Evolutionary conservation across 2,888 invertebrate genomes (phyloP), one percentile per base, ranked within the genome.

Genomic region (Andrena fulva): DNA sequence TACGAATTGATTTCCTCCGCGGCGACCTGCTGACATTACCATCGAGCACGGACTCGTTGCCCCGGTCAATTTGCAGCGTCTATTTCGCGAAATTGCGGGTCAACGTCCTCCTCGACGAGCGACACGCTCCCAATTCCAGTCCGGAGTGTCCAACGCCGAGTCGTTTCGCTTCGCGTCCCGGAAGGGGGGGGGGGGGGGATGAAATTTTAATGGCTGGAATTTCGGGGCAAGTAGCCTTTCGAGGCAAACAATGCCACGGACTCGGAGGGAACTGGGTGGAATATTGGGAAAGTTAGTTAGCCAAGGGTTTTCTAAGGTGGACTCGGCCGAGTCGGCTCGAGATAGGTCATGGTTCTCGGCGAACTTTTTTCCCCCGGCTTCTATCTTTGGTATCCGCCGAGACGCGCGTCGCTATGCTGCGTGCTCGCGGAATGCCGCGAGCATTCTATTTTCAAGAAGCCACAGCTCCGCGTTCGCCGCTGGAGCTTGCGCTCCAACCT

Each of bases 311-410:
- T 10, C 20, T 4, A 31, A 8, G 20, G 8, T 3, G 7, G 24
- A 24, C 12, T 50, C 2, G 1, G 27, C n/a, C 4, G 24, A 4
- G 16, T 6, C 29, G 20, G 48, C 63, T 66, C 50, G 48, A 70
- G 84, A 79, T 74, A 77, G 85, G 79, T 87, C 87, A 85, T 67
- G 84, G 81, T 81, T 81, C 62, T 31, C 72, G 66, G 75, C 48
- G 8, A 62, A 71, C 52, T 72, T 64, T 68, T 74, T 80, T 78
- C 62, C 50, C 71, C 74, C 66, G 67, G 69, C 29, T 64, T 80
- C 87, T 84, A 87, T 87, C 81, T 87, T 82, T 84, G 87, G 84
- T 73, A 77, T 42, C 68, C 60, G 10, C 48, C 35, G n/a, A 66
- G 56, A 63, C 59, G 35, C 71, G 63, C 50, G 42, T 2, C 27